These are phyloP conservation scores for Apteryx mantelli DNA, from an alignment of 2,113 vertebrate species.

Conservation along the genomic window DNA sequence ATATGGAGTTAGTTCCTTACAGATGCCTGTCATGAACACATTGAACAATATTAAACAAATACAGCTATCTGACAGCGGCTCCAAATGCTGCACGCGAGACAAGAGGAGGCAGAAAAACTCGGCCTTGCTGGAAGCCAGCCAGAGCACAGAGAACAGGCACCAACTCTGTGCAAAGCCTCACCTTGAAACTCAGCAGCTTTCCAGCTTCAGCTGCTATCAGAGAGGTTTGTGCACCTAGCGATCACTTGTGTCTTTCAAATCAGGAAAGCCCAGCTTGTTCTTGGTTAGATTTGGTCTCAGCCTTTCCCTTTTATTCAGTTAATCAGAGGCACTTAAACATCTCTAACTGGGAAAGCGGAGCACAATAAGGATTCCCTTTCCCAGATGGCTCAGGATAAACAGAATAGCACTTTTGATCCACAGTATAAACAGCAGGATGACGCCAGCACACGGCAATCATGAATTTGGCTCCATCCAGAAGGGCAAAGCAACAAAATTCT, in stretches of 20 bases:
- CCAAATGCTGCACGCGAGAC: neutral
- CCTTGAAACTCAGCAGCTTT: neutral
- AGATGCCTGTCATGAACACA: neutral
- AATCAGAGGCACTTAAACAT: constrained; percentile 9
- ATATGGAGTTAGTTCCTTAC: neutral
- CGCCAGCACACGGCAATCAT: neutral
- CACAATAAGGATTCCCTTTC: neutral
- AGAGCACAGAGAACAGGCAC: neutral
- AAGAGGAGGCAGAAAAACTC: neutral
- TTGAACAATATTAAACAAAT: neutral
- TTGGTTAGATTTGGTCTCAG: neutral
- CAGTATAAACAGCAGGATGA: constrained; percentile 4
- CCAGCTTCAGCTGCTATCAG: neutral
- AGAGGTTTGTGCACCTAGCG: neutral
- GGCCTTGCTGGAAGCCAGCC: neutral
- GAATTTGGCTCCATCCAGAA: neutral
- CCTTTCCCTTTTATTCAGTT: neutral
- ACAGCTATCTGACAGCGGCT: neutral
- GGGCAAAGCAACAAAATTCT: neutral
- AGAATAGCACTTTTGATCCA: constrained; percentile 14
- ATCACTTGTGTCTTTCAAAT: neutral
- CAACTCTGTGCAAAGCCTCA: neutral
- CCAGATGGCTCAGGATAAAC: neutral
- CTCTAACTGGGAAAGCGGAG: neutral
- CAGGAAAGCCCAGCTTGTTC: neutral